A percentile compares a stretch with the other conserved stretches of the same genome.
Conservation (phyloP, 2,113 vertebrate species). For the Chitala chitala region DNA sequence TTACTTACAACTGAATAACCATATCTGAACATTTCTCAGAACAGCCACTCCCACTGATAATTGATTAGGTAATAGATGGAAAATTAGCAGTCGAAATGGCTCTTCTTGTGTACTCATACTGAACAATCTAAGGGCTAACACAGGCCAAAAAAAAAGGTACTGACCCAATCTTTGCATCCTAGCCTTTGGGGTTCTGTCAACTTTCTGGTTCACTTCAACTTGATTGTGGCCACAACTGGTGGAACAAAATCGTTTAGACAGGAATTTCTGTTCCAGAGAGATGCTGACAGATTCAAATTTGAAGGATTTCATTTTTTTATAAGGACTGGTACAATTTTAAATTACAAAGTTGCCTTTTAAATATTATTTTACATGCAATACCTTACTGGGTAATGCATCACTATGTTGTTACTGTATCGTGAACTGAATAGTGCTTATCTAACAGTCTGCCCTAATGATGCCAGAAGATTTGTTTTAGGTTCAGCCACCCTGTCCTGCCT, state of each 20-base stretch:
- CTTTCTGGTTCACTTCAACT: background rate
- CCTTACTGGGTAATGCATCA: background rate
- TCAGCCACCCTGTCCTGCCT: background rate
- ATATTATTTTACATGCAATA: constrained; percentile 9
- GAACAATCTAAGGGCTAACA: background rate
- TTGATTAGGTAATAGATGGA: background rate
- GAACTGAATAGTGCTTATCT: too few relatives aligned
- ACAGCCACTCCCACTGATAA: background rate
- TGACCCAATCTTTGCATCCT: background rate
- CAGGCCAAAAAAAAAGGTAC: background rate
- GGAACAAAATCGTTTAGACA: constrained; percentile 3
- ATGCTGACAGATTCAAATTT: background rate
- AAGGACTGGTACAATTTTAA: background rate
- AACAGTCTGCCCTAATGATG: background rate
- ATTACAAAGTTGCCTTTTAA: background rate
- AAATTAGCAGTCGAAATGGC: constrained; percentile 1
- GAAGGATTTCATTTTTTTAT: constrained; percentile 16
- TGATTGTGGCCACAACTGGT: background rate
- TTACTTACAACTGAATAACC: background rate
- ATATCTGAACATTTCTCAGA: background rate
- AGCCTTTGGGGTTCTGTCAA: background rate
- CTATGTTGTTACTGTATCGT: background rate
- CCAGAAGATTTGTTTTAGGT: background rate
- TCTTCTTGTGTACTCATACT: background rate
- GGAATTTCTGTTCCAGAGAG: constrained; percentile 9